These are phyloP conservation scores for Podiceps cristatus DNA, from an alignment of 2,113 vertebrate species.

Conservation along the genomic window DNA sequence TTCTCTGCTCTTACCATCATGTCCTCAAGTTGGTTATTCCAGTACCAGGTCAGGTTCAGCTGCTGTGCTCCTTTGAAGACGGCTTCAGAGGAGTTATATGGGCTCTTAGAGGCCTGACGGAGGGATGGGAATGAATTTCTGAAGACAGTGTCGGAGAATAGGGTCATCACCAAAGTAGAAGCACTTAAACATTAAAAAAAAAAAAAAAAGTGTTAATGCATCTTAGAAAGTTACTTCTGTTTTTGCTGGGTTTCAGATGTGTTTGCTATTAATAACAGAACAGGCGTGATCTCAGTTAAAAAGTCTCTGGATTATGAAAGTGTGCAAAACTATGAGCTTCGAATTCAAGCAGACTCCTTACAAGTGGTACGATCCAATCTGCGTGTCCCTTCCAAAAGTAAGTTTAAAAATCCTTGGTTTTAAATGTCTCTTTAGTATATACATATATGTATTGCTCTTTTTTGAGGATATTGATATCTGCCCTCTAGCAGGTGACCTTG, in stretches of 20 bases:
- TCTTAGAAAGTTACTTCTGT: not conserved
- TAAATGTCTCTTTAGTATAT: too few species aligned
- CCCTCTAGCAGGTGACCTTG: not conserved
- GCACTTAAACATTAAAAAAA: not conserved
- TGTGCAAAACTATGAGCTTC: constrained; percentile 81
- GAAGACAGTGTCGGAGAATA: not conserved
- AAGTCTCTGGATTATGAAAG: constrained; percentile 87
- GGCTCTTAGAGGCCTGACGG: not conserved
- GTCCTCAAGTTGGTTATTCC: not conserved
- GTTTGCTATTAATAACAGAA: constrained; percentile 86
- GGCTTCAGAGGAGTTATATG: rapidly evolving
- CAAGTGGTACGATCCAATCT: constrained; percentile 85
- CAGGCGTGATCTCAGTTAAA: constrained; percentile 84
- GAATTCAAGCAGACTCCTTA: constrained; percentile 90
- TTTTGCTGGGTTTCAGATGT: constrained; percentile 76
- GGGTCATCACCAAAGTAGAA: not conserved
- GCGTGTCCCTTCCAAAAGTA: constrained; percentile 90
- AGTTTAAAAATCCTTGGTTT: constrained; percentile 32
- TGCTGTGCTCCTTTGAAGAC: not conserved
- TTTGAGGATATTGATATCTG: not conserved
- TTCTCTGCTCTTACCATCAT: not conserved
- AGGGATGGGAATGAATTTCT: not conserved
- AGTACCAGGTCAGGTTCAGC: not conserved
- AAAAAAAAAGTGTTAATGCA: not conserved
- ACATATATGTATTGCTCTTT: rapidly evolving